Evolutionary conservation across 2,797 vertebrate genomes (phyloP), one percentile per base, ranked within the genome.

Genomic region (Spinibarbus caldwelli): DNA sequence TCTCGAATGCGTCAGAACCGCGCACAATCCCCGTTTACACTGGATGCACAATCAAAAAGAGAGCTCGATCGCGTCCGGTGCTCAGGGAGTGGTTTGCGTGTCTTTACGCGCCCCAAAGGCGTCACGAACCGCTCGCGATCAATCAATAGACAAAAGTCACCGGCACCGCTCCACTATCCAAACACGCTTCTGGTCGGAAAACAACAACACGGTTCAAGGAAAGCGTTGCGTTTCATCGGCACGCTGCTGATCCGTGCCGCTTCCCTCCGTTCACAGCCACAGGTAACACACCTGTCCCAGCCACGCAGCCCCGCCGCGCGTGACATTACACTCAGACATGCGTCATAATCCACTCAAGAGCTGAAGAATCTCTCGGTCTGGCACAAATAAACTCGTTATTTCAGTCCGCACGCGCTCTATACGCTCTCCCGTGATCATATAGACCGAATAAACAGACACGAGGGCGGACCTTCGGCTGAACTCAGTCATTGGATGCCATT

Each of bases 251-350:
- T 76, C 86, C 67, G 71, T 57, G 78, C 62, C 88, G 75, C 81
- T 85, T 90, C 90, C 88, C 52, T 34, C 26, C 38, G 34, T 64
- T 91, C 81, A 71, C 47, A 90, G 91, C 92, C 89, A 94, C 95
- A 95, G 93, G 94, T 94, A 93, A 93, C 93, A 91, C 94, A 95
- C 95, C 95, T 95, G 93, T 90, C 89, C 89, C 76, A 43, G 47
- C 15, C 68, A 31, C 87, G 23, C 73, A 62, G 76, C 80, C 70
- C 76, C 68, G 79, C 66, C 41, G 76, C 72, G 71, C 80, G 82
- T 72, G 82, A 67, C 84, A 57, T 71, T 31, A 38, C 45, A 47
- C 11, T 9, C 38, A n/a, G 26, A 73, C 80, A 2, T 31, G 57
- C 64, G 66, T 72, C 83, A 87, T 66, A 72, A 81, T 84, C 31